Percentiles rank a stretch among this genome's conserved stretches.
These are phyloP conservation scores for Propithecus perrieri DNA, from an alignment of 2,797 vertebrate species.

Conservation along the genomic window DNA sequence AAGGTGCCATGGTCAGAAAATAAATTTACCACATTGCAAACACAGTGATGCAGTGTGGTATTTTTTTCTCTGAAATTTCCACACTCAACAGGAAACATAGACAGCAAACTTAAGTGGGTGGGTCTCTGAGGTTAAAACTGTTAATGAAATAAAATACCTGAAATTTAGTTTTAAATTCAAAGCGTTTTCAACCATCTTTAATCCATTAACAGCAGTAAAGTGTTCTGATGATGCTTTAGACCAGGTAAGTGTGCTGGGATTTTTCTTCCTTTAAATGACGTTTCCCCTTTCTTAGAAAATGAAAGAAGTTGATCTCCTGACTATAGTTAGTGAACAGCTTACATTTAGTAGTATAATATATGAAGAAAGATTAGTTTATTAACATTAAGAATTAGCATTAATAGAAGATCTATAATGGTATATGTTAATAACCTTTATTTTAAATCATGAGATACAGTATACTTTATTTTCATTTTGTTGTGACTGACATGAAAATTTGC, in stretches of 20 bases:
- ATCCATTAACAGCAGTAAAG: constrained; percentile 56
- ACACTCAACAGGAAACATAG: constrained; percentile 87
- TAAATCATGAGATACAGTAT: not conserved
- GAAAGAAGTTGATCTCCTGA: constrained; percentile 15
- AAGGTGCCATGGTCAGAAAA: constrained; percentile 76
- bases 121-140: constrained; percentile 86
- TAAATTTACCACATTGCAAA: constrained; percentile 79
- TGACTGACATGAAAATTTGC: not conserved
- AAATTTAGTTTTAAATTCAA: constrained; percentile 78
- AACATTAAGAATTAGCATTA: constrained; percentile 26
- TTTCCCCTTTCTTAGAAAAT: constrained; percentile 48
- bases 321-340: not conserved
- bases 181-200: constrained; percentile 69
- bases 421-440: constrained; percentile 11
- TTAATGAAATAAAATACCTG: constrained; percentile 83
- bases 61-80: constrained; percentile 88
- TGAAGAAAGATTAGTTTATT: constrained; percentile 1
- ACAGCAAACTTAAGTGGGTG: constrained; percentile 86
- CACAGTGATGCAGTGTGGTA: constrained; percentile 84
- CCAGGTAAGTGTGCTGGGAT: constrained; percentile 81
- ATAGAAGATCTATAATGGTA: constrained; percentile 26
- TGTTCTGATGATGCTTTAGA: constrained; percentile 64
- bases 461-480: constrained; percentile 21
- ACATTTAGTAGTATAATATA: constrained; percentile 10
- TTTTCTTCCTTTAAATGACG: constrained; percentile 29